Base-by-base conservation (phyloP, 2,113 vertebrate genomes). In the Cervus canadensis region DNA sequence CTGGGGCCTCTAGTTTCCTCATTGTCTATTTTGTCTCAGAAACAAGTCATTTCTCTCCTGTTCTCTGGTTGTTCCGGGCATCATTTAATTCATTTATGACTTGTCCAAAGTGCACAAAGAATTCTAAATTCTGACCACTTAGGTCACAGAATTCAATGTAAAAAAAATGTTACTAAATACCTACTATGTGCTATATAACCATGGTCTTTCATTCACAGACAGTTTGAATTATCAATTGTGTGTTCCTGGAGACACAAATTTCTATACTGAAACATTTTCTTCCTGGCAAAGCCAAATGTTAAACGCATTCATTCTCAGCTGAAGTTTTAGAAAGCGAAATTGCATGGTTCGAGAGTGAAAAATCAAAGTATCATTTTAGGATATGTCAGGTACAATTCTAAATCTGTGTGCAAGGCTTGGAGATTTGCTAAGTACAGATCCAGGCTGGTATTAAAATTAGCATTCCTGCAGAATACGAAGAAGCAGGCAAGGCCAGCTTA, bases 321-420 rank as follows among this genome's bases (percentile, higher is more conserved):
- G 95, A 98, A 97, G 86, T 87, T 97, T 96, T 95, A 87, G 97
- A 98, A 96, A 97, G 98, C 78, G 92, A 98, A 98, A 98, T 97
- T 97, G 94, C 89, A 97, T 81, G 96, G 97, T 96, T 93, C 59
- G 95, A 97, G 93, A 98, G 93, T 96, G 88, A 98, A 97, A 97
- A 97, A 98, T 97, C 96, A 97, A 96, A 97, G 97, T 95, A 98
- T 98, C 91, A 48, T 96, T 98, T 98, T 97, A 97, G 96, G 89
- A 97, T 96, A 79, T 93, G 96, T 98, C 97, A 97, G 97, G 86
- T 96, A 96, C 84, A 94, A 97, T 97, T 98, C 90, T 95, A 95
- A 97, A 94, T 95, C 71, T 86, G 85, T 96, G 88, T 89, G 94
- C 89, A 97, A 89, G 52, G 83, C 48, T 36, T 94, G 85, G 87